Evolutionary conservation across 2,797 vertebrate species (phyloP), one percentile per base, ranked within the genome.

Genomic region (Syngnathus acus): DNA sequence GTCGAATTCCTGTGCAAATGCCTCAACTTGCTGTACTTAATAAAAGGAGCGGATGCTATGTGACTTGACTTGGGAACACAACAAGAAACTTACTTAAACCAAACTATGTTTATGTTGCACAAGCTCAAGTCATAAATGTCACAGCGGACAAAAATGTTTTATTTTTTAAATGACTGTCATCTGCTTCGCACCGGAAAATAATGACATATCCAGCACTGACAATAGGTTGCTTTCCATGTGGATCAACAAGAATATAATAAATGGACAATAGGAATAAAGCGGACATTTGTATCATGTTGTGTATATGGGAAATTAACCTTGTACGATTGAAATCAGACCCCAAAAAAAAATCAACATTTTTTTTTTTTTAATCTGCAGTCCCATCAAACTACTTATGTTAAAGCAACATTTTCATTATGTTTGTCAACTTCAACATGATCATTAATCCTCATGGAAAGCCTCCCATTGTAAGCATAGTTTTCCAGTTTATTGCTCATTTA

Each of bases 21-120:
- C 91, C 91, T 94, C 90, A 91, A 89, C 86, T 93, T 92, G 91
- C 92, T 93, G 91, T 94, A 94, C 84, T 80, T 90, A 92, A 92
- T 93, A 93, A 95, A 32, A 95, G 88, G 90, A 93, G 79, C 90
- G 91, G 85, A 76, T 92, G 92, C 87, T 91, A 92, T 93, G 87
- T 89, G 89, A 94, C 70, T 74, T 74, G 78, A 82, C 53, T 37
- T 32, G 10, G 23, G 53, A 57, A 16, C 21, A 37, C 23, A 57
- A 57, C 54, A 57, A 14, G 54, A 57, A 32, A 37, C 14, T 26
- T 26, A 32, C 23, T 57, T 14, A 37, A 55, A 11, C 10, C 3
- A 57, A 37, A 37, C 5, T 32, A 13, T 32, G 16, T 55, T 55
- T 57, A 57, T 37, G 26, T 26, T 57, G 23, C 23, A 37, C 26